phyloP scores from a whole-genome alignment of 2,797 vertebrate genomes.

The Sarcoramphus papa region DNA sequence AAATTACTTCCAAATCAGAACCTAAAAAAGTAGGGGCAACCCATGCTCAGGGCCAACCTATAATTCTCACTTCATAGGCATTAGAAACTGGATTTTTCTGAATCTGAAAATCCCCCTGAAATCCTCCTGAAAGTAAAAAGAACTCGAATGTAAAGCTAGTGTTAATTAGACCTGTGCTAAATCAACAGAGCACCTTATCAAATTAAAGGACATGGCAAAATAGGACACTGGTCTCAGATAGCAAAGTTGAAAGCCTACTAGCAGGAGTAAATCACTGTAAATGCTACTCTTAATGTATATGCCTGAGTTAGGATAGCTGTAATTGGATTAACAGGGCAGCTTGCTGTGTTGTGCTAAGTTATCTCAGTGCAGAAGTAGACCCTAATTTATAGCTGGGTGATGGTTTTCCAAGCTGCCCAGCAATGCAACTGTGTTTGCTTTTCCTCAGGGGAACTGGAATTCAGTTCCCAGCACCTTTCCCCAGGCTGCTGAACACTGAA shows the following conservation, averaged over 20 bases:
- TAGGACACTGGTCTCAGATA: neutral
- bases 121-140: neutral
- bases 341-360: neutral
- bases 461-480: neutral
- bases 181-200: neutral
- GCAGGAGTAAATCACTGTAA: neutral
- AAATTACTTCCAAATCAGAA: neutral
- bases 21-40: neutral
- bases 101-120: neutral
- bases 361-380: neutral
- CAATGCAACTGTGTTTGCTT: neutral
- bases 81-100: neutral
- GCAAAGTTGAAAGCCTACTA: neutral
- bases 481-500: neutral
- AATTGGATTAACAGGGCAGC: neutral
- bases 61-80: neutral
- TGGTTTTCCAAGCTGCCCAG: neutral
- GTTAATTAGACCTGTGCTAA: neutral
- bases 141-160: neutral
- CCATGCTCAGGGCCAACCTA: neutral
- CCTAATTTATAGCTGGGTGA: neutral
- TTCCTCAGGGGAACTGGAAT: neutral
- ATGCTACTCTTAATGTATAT: neutral
- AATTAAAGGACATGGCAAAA: neutral
- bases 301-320: neutral